These are phyloP conservation scores for Sclerurus mexicanus DNA, from an alignment of 2,113 vertebrate genomes.

Conservation along the genomic window DNA sequence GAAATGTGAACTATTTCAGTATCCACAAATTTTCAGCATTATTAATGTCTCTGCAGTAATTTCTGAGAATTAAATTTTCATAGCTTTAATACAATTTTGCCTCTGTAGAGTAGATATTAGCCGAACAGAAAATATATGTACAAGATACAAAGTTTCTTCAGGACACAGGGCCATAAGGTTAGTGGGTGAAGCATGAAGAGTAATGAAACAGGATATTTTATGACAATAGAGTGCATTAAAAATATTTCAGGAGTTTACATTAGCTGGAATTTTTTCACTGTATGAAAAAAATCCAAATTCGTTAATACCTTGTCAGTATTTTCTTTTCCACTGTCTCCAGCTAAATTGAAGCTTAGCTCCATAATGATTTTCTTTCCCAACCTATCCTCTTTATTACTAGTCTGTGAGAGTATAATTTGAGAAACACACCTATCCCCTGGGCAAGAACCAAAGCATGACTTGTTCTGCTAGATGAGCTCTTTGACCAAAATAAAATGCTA, in stretches of 20 bases:
- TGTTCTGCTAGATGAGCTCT: constrained; percentile 22
- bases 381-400: neutral
- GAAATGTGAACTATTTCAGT: neutral
- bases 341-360: neutral
- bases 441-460: constrained; percentile 28
- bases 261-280: neutral
- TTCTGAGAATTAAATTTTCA: neutral
- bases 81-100: neutral
- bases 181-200: neutral
- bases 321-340: neutral
- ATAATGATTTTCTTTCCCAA: neutral
- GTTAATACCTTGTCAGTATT: neutral
- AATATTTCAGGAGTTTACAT: neutral
- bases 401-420: constrained; percentile 17
- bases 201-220: neutral
- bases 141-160: neutral
- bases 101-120: neutral
- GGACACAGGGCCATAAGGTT: neutral
- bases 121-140: neutral
- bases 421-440: constrained; percentile 25
- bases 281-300: neutral
- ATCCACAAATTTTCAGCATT: neutral
- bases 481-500: constrained; percentile 9
- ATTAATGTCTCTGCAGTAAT: neutral
- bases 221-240: neutral